These are phyloP conservation scores for Anseranas semipalmata DNA, from an alignment of 2,113 vertebrate genomes.

Conservation along the genomic window DNA sequence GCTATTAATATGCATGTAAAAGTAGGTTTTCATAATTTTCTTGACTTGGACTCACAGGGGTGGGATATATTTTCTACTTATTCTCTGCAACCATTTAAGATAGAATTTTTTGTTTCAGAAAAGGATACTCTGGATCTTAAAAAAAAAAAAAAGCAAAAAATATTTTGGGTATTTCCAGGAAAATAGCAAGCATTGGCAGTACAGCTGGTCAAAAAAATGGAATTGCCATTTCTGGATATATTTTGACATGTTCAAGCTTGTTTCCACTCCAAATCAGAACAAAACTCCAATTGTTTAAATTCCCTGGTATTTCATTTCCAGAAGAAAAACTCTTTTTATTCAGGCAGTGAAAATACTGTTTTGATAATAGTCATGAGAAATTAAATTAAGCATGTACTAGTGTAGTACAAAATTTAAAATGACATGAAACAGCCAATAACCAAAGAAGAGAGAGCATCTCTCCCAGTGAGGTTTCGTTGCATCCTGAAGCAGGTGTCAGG, in stretches of 20 bases:
- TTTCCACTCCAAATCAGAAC: neutral
- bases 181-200: neutral
- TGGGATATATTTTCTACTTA: neutral
- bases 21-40: neutral
- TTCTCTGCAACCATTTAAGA: neutral
- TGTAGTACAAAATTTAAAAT: neutral
- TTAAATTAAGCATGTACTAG: neutral
- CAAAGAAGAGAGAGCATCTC: neutral
- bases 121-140: neutral
- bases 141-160: neutral
- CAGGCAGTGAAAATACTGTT: neutral
- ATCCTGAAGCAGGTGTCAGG: neutral
- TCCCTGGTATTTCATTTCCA: neutral
- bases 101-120: neutral
- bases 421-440: neutral
- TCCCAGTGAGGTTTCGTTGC: neutral
- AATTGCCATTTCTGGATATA: constrained; percentile 5
- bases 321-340: neutral
- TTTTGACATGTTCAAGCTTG: neutral
- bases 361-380: neutral
- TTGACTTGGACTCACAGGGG: neutral
- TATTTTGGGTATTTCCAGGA: neutral
- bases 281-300: constrained; percentile 12
- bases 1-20: neutral
- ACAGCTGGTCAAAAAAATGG: neutral